These are phyloP conservation scores for Pristis pectinata DNA, from an alignment of 2,797 vertebrate species.

Conservation along the genomic window DNA sequence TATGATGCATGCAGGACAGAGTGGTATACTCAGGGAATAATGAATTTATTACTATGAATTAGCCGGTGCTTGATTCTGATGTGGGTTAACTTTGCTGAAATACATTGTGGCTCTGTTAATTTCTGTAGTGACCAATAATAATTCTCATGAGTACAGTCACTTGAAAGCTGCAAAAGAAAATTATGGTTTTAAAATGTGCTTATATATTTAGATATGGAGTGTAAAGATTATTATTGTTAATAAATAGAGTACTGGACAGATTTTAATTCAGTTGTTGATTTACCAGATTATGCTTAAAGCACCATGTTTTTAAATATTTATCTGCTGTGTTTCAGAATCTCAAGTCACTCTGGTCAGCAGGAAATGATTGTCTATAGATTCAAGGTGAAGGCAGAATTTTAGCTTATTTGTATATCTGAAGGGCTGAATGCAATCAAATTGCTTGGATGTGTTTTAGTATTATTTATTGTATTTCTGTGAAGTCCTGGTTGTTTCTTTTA, in stretches of 20 bases:
- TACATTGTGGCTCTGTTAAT: neutral
- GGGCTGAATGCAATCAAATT: neutral
- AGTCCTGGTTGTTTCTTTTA: neutral
- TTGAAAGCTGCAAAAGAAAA: neutral
- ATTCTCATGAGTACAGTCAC: neutral
- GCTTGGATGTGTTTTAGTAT: neutral
- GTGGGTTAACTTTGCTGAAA: slow-evolving; percentile 7
- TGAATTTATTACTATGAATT: slow-evolving; percentile 24
- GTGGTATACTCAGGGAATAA: slow-evolving; percentile 20
- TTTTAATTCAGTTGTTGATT: neutral
- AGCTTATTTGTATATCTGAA: neutral
- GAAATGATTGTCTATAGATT: neutral
- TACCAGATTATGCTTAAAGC: neutral
- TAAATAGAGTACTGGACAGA: neutral
- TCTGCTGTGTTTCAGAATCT: neutral
- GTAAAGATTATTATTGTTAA: neutral
- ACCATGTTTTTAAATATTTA: neutral
- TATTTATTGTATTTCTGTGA: neutral
- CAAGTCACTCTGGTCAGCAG: neutral
- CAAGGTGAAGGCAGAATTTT: neutral
- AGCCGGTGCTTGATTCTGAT: neutral
- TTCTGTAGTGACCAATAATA: neutral
- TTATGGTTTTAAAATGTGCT: neutral
- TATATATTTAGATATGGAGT: neutral
- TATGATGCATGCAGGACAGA: slow-evolving; percentile 12